Evolutionary conservation across 1,140 invertebrate genomes (phyloP).

Genomic region (Tachypleus tridentatus): DNA sequence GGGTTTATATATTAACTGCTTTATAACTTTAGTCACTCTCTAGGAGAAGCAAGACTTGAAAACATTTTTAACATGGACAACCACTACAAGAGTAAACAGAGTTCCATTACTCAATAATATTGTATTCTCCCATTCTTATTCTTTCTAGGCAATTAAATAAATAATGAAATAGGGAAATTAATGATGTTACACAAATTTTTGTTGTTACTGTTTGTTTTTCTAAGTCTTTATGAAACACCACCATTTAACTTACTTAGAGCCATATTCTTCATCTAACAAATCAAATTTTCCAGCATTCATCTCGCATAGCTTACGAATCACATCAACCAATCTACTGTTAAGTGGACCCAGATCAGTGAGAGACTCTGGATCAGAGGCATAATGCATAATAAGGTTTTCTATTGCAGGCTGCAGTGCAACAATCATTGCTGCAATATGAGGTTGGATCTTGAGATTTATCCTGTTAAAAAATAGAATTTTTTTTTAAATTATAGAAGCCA

Average conservation of each 20-base stretch:
- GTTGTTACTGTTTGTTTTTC: background rate
- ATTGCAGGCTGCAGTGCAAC: conserved; percentile 73
- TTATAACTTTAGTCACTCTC: no score
- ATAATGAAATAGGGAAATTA: no score
- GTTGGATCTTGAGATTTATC: conserved; percentile 80
- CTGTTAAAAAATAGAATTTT: conserved; percentile 29
- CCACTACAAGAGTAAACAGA: background rate
- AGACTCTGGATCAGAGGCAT: conserved; percentile 59
- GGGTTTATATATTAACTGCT: no score
- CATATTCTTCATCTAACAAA: conserved; percentile 33
- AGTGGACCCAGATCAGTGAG: conserved; percentile 4
- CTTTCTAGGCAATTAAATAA: conserved; percentile 21
- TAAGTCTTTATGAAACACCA: no score
- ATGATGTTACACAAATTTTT: conserved; percentile 26
- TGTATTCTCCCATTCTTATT: conserved; percentile 22
- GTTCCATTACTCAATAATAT: no score
- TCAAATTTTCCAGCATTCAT: conserved; percentile 56
- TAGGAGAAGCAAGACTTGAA: no score
- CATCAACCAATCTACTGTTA: conserved; percentile 11
- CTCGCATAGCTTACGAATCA: conserved; percentile 46
- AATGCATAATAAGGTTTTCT: conserved; percentile 66
- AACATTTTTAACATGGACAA: background rate
- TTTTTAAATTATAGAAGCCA: background rate
- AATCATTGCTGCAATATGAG: conserved; percentile 60
- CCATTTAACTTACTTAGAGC: background rate